Conservation (phyloP, 1,140 invertebrate species). For the Polyergus mexicanus region DNA sequence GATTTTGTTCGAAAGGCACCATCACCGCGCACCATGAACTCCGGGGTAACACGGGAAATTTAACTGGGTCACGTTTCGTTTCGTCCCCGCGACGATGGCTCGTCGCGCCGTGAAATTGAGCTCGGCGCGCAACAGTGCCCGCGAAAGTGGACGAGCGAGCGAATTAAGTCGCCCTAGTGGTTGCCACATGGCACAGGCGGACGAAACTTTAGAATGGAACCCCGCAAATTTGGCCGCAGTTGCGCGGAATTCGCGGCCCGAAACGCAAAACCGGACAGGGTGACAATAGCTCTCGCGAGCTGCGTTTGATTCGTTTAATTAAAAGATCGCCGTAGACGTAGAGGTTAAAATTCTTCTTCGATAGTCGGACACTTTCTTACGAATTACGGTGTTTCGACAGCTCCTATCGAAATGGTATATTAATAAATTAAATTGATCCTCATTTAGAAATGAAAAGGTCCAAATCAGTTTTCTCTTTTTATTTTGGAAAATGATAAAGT, state of each 20-base stretch:
- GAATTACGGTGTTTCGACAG: background rate
- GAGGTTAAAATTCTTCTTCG: background rate
- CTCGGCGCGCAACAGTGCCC: conserved; percentile 53
- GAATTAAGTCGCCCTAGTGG: conserved; percentile 45
- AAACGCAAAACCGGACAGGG: background rate
- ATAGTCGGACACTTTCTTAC: background rate
- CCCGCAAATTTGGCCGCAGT: conserved; percentile 25
- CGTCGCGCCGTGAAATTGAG: conserved; percentile 70
- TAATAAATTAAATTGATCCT: background rate
- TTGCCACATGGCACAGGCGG: conserved; percentile 14
- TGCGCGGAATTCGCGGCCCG: background rate
- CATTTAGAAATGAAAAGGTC: background rate
- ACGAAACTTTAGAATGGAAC: conserved; percentile 53
- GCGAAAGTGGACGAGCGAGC: conserved; percentile 50
- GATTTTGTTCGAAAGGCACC: background rate
- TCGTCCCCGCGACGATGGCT: conserved; percentile 48
- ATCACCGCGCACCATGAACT: conserved; percentile 1
- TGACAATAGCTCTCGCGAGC: conserved; percentile 9
- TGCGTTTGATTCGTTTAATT: conserved; percentile 42
- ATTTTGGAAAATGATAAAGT: background rate
- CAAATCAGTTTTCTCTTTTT: background rate
- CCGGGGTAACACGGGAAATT: conserved; percentile 19
- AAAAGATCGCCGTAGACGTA: background rate
- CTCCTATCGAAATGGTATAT: background rate
- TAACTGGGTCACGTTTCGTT: conserved; percentile 70